Conservation (phyloP, 1,140 invertebrate species). For the Drosophila baimaii region DNA sequence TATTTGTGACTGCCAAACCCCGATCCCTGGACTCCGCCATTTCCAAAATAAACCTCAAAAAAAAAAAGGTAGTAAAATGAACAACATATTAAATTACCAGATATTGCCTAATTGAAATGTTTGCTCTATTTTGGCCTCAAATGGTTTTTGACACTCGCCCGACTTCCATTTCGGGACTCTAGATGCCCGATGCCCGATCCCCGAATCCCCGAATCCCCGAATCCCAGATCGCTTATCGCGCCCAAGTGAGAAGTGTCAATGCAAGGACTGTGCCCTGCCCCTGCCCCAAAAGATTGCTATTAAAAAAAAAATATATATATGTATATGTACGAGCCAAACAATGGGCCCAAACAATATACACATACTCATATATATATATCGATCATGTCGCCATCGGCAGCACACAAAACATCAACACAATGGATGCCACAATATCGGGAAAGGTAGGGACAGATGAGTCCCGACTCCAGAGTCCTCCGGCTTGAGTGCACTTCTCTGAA, state of each 20-base stretch:
- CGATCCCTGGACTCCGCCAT: neutral
- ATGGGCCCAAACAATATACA: conserved; percentile 22
- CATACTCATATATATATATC: conserved; percentile 7
- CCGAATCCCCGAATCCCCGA: conserved; percentile 2
- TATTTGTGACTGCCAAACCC: neutral
- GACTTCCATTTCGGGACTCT: conserved; percentile 27
- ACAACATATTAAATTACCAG: conserved; percentile 49
- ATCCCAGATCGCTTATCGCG: conserved; percentile 46
- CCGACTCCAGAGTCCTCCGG: conserved; percentile 11
- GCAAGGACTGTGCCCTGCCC: conserved; percentile 35
- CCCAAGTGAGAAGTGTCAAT: conserved; percentile 61
- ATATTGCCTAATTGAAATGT: conserved; percentile 64
- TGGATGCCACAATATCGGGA: conserved; percentile 32
- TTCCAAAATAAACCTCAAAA: neutral
- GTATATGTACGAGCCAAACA: conserved; percentile 8
- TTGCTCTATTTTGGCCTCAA: conserved; percentile 51
- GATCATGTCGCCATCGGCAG: conserved; percentile 58
- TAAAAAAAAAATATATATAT: neutral
- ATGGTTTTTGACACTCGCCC: conserved; percentile 49
- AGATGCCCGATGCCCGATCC: conserved; percentile 8
- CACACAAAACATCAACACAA: conserved; percentile 55
- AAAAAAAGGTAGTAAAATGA: neutral
- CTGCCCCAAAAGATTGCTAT: conserved; percentile 23
- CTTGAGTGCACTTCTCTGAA: conserved; percentile 41
- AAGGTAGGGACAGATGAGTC: conserved; percentile 40